Percentiles rank a stretch among this genome's conserved stretches.
Evolutionary conservation across 2,113 vertebrate genomes (phyloP).

Genomic region (Fregetta grallaria): DNA sequence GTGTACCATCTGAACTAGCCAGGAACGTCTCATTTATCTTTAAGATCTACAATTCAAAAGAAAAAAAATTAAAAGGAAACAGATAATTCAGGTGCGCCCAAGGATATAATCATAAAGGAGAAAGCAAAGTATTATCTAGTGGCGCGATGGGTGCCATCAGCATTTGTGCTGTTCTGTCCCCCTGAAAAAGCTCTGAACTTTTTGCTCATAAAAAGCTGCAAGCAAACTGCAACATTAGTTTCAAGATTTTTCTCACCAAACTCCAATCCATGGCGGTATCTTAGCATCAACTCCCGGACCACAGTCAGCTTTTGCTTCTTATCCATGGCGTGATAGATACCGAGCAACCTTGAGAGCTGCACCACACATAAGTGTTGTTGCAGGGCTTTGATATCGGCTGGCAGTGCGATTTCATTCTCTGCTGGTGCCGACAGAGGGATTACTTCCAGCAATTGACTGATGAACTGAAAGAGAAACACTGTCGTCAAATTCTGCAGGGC

Average conservation of each 20-base stretch:
- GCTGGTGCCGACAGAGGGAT: conserved; percentile 78
- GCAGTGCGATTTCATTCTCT: conserved; percentile 80
- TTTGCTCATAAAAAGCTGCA: neutral
- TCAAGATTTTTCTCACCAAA: conserved; percentile 82
- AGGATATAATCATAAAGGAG: neutral
- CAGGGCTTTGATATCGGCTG: conserved; percentile 84
- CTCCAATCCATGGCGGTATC: conserved; percentile 89
- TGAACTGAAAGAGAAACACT: conserved; percentile 77
- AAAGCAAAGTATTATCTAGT: neutral
- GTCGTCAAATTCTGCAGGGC: neutral
- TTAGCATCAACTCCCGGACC: conserved; percentile 84
- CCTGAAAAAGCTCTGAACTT: neutral
- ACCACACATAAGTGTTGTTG: conserved; percentile 94
- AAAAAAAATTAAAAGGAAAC: neutral
- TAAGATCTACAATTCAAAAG: neutral
- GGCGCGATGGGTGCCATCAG: accelerated
- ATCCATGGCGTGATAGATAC: conserved; percentile 85
- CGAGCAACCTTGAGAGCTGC: conserved; percentile 88
- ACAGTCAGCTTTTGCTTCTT: conserved; percentile 80
- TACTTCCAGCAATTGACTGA: conserved; percentile 84
- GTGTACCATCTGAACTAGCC: neutral
- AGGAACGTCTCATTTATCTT: neutral
- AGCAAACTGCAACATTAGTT: neutral
- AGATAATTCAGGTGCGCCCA: neutral
- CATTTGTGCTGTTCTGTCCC: neutral